Evolutionary conservation across 2,113 vertebrate species (phyloP).

Genomic region (Ictalurus furcatus): DNA sequence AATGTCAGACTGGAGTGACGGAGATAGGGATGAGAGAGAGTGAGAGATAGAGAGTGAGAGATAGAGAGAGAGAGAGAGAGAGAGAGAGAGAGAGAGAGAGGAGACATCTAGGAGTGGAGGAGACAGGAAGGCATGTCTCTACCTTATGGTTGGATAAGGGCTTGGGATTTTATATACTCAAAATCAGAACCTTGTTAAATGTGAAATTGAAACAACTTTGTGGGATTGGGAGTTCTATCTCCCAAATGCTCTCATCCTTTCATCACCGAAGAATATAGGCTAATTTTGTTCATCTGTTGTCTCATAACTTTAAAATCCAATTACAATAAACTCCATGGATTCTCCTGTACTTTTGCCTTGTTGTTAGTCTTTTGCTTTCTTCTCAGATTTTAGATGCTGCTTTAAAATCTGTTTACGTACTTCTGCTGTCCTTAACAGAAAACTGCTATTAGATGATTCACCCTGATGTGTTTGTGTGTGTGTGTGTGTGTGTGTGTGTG

Average conservation of each 20-base stretch:
- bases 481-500: conserved; percentile 24
- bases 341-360: neutral
- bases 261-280: conserved; percentile 58
- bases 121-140: conserved; percentile 31
- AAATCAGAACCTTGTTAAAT: neutral
- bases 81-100: conserved; percentile 48
- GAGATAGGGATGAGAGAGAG: conserved; percentile 14
- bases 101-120: conserved; percentile 3
- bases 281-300: conserved; percentile 51
- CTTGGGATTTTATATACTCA: neutral
- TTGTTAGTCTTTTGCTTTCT: neutral
- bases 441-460: neutral
- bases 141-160: conserved; percentile 42
- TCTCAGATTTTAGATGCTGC: neutral
- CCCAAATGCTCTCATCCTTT: conserved; percentile 51
- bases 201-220: conserved; percentile 54
- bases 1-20: conserved; percentile 58
- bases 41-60: conserved; percentile 44
- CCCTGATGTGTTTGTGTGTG: neutral
- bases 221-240: conserved; percentile 58
- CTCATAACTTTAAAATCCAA: conserved; percentile 15
- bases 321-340: neutral
- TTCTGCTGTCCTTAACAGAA: conserved; percentile 8
- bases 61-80: conserved; percentile 36
- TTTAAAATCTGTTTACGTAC: neutral